Conservation (phyloP, 2,113 vertebrate genomes). For the Galbula dea region DNA sequence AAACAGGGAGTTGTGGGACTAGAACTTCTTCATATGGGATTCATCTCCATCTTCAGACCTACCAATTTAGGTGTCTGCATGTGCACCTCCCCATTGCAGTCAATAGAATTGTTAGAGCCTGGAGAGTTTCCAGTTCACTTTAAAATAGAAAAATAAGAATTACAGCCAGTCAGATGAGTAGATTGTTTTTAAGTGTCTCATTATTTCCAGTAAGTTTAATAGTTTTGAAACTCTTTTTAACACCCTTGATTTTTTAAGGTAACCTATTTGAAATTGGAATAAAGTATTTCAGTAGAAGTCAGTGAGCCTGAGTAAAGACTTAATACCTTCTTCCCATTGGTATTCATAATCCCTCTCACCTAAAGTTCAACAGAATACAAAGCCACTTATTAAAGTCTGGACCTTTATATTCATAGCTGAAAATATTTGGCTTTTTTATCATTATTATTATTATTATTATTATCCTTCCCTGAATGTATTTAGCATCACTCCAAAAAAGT, state of each 20-base stretch:
- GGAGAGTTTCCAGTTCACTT: not conserved
- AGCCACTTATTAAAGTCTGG: not conserved
- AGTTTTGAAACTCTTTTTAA: not conserved
- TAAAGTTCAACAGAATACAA: not conserved
- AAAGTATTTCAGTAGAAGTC: not conserved
- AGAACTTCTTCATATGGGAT: not conserved
- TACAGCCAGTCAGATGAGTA: not conserved
- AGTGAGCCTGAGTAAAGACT: not conserved
- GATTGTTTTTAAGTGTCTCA: not conserved
- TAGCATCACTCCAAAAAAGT: not conserved
- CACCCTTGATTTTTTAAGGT: not conserved
- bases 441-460: not conserved
- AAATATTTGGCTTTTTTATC: not conserved
- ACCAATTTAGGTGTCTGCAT: not conserved
- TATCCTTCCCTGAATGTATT: not conserved
- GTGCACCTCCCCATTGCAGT: not conserved
- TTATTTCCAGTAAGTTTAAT: not conserved
- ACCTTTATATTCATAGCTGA: not conserved
- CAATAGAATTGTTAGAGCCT: not conserved
- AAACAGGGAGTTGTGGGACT: not conserved
- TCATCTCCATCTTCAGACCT: fast-evolving
- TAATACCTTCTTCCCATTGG: not conserved
- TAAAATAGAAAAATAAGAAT: not conserved
- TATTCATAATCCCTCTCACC: not conserved
- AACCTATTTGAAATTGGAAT: not conserved